Evolutionary conservation across 2,888 invertebrate genomes (phyloP), one percentile per base, ranked within the genome.

Genomic region (Standfussiana lucernea): DNA sequence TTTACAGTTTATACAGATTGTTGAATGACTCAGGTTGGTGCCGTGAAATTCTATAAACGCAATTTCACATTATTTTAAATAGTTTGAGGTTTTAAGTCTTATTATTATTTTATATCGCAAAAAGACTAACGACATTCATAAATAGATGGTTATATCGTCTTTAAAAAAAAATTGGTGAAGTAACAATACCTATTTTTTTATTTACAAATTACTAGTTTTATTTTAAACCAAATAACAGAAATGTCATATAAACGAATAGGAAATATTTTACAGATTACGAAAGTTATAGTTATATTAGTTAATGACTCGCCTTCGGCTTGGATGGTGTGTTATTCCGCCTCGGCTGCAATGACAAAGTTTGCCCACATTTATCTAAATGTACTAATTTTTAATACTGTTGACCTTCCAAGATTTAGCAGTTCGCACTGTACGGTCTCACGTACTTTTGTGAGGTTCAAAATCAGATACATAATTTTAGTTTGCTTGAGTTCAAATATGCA

Each of bases 401-500:
- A 37, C 6, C 50, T 35, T 53, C 18, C 40, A 32, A 40, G n/a
- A 24, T 53, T 24, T 4, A n/a, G 4, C 78, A 79, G 45, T 24
- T 18, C 28, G n/a, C 11, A 21, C 32, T 45, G 15, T n/a, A 70
- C 13, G 35, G 47, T 18, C 13, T 28, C 1, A 42, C 32, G 1
- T 24, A 47, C 10, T 59, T 50, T 35, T 21, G n/a, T 8, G 3
- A n/a, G 47, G 35, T 75, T 59, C 65, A 75, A 82, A 75, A 79
- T 82, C 65, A 77, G 50, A 66, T 61, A 65, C 24, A 45, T 65
- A n/a, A 21, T 66, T 61, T 66, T 35, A 37, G 50, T 28, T 61
- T 61, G 40, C 24, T 42, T 21, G 2, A 82, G 56, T 65, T 65
- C 77, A 59, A 82, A 82, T 66, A 77, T 79, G 77, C 59, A 79